Conservation (phyloP, 2,888 invertebrate genomes). For the Nasonovia ribisnigri region DNA sequence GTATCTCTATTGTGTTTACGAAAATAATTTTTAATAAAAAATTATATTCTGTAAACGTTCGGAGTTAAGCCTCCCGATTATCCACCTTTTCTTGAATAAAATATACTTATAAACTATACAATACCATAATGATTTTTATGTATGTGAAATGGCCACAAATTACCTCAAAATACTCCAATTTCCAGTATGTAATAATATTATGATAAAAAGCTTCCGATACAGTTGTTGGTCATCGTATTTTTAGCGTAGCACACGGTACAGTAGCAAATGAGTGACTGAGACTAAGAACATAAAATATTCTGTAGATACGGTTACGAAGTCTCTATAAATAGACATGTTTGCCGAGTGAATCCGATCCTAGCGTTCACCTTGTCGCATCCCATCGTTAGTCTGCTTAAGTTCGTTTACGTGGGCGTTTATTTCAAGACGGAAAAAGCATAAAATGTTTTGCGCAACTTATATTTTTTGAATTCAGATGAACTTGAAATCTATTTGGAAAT, state of each 20-base stretch:
- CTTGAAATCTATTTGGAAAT: constrained; percentile 15
- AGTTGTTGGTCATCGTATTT: constrained; percentile 54
- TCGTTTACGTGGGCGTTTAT: constrained; percentile 39
- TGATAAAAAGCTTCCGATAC: not conserved
- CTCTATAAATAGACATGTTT: constrained; percentile 57
- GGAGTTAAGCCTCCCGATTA: not conserved
- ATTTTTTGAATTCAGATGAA: not conserved
- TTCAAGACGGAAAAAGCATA: constrained; percentile 23
- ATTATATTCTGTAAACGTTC: not conserved
- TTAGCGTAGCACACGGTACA: constrained; percentile 52
- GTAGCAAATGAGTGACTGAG: constrained; percentile 48
- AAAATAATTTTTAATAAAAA: not conserved
- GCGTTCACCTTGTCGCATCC: constrained; percentile 63
- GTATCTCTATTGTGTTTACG: not conserved
- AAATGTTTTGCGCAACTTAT: constrained; percentile 26
- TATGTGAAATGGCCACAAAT: not conserved
- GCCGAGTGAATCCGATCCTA: constrained; percentile 42
- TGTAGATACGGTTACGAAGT: constrained; percentile 52
- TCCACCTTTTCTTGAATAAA: not conserved
- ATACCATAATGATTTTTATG: not conserved
- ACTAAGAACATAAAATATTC: constrained; percentile 37
- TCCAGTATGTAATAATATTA: constrained; percentile 11
- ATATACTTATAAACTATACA: not conserved
- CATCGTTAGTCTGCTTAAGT: not conserved
- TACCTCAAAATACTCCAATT: constrained; percentile 13